Percentiles rank a stretch among this genome's conserved stretches.
Conservation (phyloP, 1,140 invertebrate genomes). For the Zophobas morio region DNA sequence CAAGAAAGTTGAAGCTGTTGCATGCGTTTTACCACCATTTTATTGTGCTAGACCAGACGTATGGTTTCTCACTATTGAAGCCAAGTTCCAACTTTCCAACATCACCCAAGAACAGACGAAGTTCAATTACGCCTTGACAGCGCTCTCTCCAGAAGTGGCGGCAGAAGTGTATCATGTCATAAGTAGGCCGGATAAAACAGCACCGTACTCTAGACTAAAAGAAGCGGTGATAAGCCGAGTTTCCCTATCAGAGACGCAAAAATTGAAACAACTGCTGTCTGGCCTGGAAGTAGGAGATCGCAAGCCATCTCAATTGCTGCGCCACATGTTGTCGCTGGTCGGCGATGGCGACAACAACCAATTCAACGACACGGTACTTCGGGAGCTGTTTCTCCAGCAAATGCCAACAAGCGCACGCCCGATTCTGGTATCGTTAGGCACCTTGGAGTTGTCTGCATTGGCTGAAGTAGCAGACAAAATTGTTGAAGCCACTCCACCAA, state of each 20-base stretch:
- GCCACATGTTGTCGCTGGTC: background rate
- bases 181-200: too few species aligned
- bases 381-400: background rate
- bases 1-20: too few species aligned
- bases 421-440: background rate
- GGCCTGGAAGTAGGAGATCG: background rate
- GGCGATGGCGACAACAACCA: background rate
- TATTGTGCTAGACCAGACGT: background rate
- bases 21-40: background rate
- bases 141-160: background rate
- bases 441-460: background rate
- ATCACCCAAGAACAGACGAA: background rate
- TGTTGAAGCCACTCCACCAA: background rate
- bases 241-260: background rate
- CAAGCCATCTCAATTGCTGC: background rate
- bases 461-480: conserved; percentile 1
- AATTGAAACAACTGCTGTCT: background rate
- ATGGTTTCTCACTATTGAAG: background rate
- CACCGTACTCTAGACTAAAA: background rate
- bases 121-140: background rate
- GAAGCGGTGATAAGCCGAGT: background rate
- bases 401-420: background rate
- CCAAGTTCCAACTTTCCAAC: background rate
- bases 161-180: background rate
- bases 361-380: background rate